phyloP scores from a whole-genome alignment of 2,113 vertebrate genomes.

The Poecile atricapillus region DNA sequence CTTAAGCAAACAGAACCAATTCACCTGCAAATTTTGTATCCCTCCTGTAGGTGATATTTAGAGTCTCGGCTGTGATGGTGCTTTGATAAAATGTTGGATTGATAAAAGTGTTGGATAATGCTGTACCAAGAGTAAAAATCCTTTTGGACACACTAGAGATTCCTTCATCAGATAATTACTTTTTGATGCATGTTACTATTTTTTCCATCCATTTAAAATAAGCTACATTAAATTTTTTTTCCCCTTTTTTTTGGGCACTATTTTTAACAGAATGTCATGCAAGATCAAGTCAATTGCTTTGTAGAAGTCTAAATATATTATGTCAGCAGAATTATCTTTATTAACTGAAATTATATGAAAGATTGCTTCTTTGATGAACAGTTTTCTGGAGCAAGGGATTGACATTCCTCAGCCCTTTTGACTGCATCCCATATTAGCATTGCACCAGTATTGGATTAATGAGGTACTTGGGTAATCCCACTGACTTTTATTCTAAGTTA shows the following conservation, averaged over 20 bases:
- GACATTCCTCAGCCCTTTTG: neutral
- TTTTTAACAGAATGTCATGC: conserved; percentile 30
- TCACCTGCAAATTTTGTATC: neutral
- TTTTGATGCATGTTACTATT: neutral
- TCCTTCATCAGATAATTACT: conserved; percentile 18
- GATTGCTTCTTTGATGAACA: neutral
- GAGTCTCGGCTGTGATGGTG: neutral
- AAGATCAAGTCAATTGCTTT: conserved; percentile 12
- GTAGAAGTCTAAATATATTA: neutral
- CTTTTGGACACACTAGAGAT: neutral
- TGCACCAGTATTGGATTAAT: neutral
- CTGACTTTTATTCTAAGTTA: neutral
- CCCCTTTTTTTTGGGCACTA: neutral
- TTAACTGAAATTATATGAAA: neutral
- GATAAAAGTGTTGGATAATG: neutral
- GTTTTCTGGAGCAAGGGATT: neutral
- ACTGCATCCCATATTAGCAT: neutral
- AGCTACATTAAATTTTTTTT: neutral
- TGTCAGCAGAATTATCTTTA: conserved; percentile 19
- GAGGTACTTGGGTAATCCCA: neutral
- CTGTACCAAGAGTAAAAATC: neutral
- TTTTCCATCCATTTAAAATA: neutral
- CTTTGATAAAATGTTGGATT: neutral
- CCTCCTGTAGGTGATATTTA: neutral
- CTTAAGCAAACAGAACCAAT: neutral